Conservation (phyloP, 2,113 vertebrate species). For the Cyprinus carpio region DNA sequence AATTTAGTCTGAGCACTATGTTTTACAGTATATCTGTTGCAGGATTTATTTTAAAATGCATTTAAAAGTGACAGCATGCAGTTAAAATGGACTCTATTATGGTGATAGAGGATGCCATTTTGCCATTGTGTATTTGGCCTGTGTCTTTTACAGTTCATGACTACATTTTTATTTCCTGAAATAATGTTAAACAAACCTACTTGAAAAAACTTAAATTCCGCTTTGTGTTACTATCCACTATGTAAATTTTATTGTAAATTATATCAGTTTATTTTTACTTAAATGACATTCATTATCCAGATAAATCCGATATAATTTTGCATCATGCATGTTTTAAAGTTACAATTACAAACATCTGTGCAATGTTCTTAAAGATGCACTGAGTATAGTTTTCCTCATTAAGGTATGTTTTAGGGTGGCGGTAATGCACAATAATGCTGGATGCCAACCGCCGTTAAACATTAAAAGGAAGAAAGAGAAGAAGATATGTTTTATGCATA, state of each 20-base stretch:
- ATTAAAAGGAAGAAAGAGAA: too few species aligned
- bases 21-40: not conserved
- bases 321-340: not conserved
- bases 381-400: too few species aligned
- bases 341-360: not conserved
- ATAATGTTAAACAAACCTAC: not conserved
- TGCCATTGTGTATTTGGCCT: too few species aligned
- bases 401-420: not conserved
- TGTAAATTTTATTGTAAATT: too few species aligned
- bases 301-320: not conserved
- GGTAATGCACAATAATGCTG: too few species aligned
- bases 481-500: too few species aligned
- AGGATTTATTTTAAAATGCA: not conserved
- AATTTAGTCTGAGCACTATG: not conserved
- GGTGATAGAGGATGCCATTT: not conserved
- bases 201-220: too few species aligned
- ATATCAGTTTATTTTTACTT: too few species aligned
- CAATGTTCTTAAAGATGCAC: too few species aligned
- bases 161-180: not conserved
- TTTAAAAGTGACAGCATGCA: not conserved
- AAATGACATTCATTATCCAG: not conserved
- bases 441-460: too few species aligned
- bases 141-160: not conserved
- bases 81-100: not conserved
- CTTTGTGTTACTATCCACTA: too few species aligned